Evolutionary conservation across 2,113 vertebrate species (phyloP).

Genomic region (Solea solea): DNA sequence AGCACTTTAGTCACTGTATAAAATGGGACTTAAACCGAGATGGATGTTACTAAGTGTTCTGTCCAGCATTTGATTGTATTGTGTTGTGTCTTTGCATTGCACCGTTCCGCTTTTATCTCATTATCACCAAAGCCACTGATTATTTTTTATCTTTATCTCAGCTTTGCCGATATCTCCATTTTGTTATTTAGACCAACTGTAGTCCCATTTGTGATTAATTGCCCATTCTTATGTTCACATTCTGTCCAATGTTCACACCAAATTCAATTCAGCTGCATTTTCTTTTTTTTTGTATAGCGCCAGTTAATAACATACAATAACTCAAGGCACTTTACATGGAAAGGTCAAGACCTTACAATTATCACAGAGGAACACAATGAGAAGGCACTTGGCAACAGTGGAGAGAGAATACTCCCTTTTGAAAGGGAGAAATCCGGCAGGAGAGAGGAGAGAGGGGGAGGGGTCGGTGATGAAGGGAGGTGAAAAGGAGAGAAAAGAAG

Average conservation of each 20-base stretch:
- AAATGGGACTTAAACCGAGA: slow-evolving; percentile 3
- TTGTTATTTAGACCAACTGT: too few species aligned
- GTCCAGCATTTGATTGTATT: not conserved
- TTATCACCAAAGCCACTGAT: not conserved
- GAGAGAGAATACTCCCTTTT: too few species aligned
- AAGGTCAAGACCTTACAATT: not conserved
- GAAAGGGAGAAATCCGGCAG: too few species aligned
- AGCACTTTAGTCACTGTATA: not conserved
- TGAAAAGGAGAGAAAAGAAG: too few species aligned
- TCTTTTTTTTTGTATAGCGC: not conserved
- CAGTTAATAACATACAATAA: too few species aligned
- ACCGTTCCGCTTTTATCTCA: not conserved
- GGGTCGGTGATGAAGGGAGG: too few species aligned
- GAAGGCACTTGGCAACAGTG: too few species aligned
- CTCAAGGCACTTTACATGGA: too few species aligned
- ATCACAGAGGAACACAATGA: too few species aligned
- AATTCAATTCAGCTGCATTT: not conserved
- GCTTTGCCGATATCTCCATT: too few species aligned
- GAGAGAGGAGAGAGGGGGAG: too few species aligned
- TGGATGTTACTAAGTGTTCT: slow-evolving; percentile 1
- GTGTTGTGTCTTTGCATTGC: slow-evolving; percentile 8
- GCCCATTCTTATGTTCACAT: not conserved
- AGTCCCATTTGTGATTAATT: not conserved
- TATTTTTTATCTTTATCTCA: not conserved
- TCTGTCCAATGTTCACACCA: too few species aligned